A percentile compares a stretch with the other conserved stretches of the same genome.
These are phyloP conservation scores for Australoheros facetus DNA, from an alignment of 2,797 vertebrate species.

Conservation along the genomic window DNA sequence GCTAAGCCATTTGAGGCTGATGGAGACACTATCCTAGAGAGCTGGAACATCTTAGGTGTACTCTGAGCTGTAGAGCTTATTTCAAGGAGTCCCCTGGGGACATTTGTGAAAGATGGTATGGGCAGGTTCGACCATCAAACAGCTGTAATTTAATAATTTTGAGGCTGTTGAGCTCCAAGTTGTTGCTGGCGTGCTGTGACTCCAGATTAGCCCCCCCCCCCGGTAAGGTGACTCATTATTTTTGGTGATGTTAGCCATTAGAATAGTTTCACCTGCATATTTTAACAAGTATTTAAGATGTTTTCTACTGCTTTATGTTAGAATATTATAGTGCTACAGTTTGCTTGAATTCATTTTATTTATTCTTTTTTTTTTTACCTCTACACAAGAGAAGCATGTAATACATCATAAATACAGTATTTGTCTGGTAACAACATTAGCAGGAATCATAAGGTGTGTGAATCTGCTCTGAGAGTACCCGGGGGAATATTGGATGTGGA, in stretches of 20 bases:
- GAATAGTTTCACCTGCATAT: slow-evolving; percentile 54
- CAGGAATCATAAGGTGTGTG: not conserved
- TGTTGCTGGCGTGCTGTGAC: slow-evolving; percentile 48
- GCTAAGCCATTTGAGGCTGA: slow-evolving; percentile 35
- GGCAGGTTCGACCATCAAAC: slow-evolving; percentile 57
- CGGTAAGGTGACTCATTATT: slow-evolving; percentile 59
- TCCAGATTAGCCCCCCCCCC: slow-evolving; percentile 61
- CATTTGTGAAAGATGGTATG: slow-evolving; percentile 52
- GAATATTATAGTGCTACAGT: not conserved
- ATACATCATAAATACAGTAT: not conserved
- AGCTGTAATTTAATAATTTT: slow-evolving; percentile 62
- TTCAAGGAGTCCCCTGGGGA: slow-evolving; percentile 37
- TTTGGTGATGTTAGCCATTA: slow-evolving; percentile 47
- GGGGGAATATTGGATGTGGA: slow-evolving; percentile 26
- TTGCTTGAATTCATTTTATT: slow-evolving; percentile 11
- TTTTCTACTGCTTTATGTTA: slow-evolving; percentile 16
- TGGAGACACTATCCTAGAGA: slow-evolving; percentile 37
- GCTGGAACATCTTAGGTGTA: slow-evolving; percentile 30
- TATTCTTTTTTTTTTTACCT: not conserved
- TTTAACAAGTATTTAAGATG: slow-evolving; percentile 32
- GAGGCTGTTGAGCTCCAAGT: slow-evolving; percentile 57
- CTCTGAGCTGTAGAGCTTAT: slow-evolving; percentile 34
- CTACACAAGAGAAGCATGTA: not conserved
- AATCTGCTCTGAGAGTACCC: slow-evolving; percentile 29
- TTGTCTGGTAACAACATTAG: slow-evolving; percentile 26